Base-by-base conservation (phyloP, 2,797 vertebrate genomes). In the Trichosurus vulpecula region DNA sequence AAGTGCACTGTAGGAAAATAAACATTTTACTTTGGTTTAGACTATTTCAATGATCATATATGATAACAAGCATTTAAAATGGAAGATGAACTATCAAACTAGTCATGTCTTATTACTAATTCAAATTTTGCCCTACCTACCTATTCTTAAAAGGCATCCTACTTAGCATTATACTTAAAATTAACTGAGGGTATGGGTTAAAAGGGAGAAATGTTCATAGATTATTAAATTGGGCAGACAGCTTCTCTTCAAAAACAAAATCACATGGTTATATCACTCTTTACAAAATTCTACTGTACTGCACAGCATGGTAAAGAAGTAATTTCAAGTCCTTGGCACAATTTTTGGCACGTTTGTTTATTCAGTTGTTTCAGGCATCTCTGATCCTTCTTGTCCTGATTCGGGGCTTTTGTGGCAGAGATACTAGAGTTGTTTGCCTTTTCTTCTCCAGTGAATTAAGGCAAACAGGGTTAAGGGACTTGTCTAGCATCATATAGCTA, bases 1-100 rank as follows among this genome's bases (percentile, higher is more conserved):
- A 99, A 99, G 12, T 98, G 99, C 56, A 99, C 99, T 99, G 98
- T 12, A 98, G 98, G 94, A 97, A 96, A 97, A 96, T 90, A 57
- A 98, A 57, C 93, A 91, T 9, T 92, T 56, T 0, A 91, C 51
- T 97, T 95, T 93, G 91, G 91, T 97, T 53, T 97, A 92, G 25
- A 96, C 92, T 93, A 92, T 57, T 93, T 95, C 55, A 95, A 91
- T 52, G 90, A 89, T 92, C 51, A 95, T 35, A 93, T 0, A 4
- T 51, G 56, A 13, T 74, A 90, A 11, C 52, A 91, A 97, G 52
- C 35, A 90, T 87, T 74, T 92, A 94, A 95, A 94, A 95, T 53
- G 30, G 87, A 25, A 87, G 66, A 14, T 74, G 52, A 54, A 0
- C 58, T 91, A 90, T 25, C 30, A 16, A 95, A 92, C 9, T 58